phyloP scores from a whole-genome alignment of 2,113 vertebrate species.

The Eudyptes chrysolophus region DNA sequence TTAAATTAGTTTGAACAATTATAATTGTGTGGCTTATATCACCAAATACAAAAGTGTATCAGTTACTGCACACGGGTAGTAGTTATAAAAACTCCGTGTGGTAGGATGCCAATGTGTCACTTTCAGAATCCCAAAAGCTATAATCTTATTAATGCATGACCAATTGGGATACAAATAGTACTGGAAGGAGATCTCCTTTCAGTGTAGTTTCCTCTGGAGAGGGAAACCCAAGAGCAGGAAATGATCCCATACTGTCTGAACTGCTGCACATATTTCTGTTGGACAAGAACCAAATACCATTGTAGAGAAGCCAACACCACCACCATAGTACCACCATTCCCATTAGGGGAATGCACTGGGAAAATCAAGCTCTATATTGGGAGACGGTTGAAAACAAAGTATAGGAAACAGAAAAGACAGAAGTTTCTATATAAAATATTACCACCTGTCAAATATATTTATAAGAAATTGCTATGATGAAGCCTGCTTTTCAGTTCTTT shows the following conservation, averaged over 20 bases:
- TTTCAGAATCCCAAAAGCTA: constrained; percentile 1
- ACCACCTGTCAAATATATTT: not conserved
- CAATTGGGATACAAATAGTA: constrained; percentile 5
- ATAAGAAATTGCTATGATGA: not conserved
- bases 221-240: not conserved
- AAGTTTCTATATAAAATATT: not conserved
- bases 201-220: not conserved
- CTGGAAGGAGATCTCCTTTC: not conserved
- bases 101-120: not conserved
- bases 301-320: not conserved
- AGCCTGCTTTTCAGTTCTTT: constrained; percentile 30
- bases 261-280: not conserved
- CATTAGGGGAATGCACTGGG: not conserved
- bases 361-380: not conserved
- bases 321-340: not conserved
- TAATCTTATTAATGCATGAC: constrained; percentile 4
- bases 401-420: not conserved
- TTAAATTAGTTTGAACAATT: constrained; percentile 8
- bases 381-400: not conserved
- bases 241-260: not conserved
- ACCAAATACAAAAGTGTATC: constrained; percentile 22
- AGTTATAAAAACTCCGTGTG: not conserved
- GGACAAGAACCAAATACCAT: not conserved
- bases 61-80: not conserved
- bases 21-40: not conserved